Evolutionary conservation across 2,797 vertebrate genomes (phyloP), one percentile per base, ranked within the genome.

Genomic region (Typhlichthys subterraneus): DNA sequence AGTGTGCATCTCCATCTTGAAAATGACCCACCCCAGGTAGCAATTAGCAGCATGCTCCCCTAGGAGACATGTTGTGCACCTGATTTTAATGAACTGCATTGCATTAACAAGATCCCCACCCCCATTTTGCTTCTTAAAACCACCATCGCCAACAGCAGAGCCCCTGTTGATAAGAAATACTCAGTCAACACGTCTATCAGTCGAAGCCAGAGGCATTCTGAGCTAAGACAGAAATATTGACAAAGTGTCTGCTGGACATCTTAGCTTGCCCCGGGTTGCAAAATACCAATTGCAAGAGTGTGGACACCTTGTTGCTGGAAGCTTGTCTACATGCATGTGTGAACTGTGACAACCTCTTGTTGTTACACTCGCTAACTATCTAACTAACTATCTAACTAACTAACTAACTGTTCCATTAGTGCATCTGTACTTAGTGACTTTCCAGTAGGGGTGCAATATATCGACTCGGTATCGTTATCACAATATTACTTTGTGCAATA

Each of bases 161-260:
- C 81, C 78, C 72, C 76, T 68, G 82, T 72, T 66, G n/a, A 57
- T 33, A 17, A 63, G 87, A 75, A 54, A 72, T 71, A 80, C 69
- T 82, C 70, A 81, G 82, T 85, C 85, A 87, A 87, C 88, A 87
- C 87, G 87, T 90, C 85, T 86, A 83, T 88, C 82, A 82, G 83
- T 67, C 73, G 87, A 80, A 81, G 87, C 82, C 78, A 74, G 82
- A 79, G 81, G 58, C 70, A 77, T 80, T 82, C 79, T 65, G 72
- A 88, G 88, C 88, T 89, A 91, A 89, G 85, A 85, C 73, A 83
- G 87, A 90, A 89, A 91, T 92, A 91, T 92, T 91, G 91, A 91
- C 91, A 88, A 91, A 88, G 84, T 89, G 89, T 91, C 91, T 88
- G 85, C 83, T 81, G 63, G 86, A 88, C 80, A 81, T 91, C 90